Percentiles rank a stretch among this genome's conserved stretches.
These are phyloP conservation scores for Misgurnus mizolepis DNA, from an alignment of 2,113 vertebrate genomes.

Conservation along the genomic window DNA sequence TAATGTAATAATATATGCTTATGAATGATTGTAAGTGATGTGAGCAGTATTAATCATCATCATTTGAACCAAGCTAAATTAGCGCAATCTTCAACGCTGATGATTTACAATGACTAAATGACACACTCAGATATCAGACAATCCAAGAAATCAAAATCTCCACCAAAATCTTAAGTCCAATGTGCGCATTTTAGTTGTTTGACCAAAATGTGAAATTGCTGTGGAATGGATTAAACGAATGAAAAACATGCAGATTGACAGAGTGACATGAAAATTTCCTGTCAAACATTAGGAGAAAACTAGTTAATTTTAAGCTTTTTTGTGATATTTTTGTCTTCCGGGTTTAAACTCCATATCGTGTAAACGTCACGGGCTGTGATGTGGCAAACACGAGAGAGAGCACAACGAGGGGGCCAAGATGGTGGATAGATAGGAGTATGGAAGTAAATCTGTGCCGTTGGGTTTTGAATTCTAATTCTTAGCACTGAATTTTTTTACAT, in stretches of 20 bases:
- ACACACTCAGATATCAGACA: background rate
- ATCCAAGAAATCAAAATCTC: too few species aligned
- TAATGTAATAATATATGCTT: slow-evolving; percentile 26
- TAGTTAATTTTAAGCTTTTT: too few species aligned
- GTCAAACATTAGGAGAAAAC: too few species aligned
- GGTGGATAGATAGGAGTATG: too few species aligned
- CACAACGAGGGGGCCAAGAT: too few species aligned
- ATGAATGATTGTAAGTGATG: slow-evolving; percentile 15
- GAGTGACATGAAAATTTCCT: slow-evolving; percentile 27
- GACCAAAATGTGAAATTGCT: slow-evolving; percentile 43
- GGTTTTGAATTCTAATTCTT: too few species aligned
- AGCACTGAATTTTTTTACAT: too few species aligned
- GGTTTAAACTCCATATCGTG: too few species aligned
- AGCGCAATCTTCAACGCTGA: background rate
- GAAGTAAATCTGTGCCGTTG: too few species aligned
- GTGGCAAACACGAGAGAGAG: too few species aligned
- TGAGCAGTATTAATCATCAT: background rate
- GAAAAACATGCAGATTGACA: slow-evolving; percentile 13
- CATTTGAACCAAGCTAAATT: background rate
- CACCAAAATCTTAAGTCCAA: slow-evolving; percentile 4
- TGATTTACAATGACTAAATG: background rate
- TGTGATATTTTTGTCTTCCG: too few species aligned
- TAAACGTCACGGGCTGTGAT: too few species aligned
- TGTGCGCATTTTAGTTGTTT: slow-evolving; percentile 34
- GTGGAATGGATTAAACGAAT: slow-evolving; percentile 24